Base-by-base conservation (phyloP, 2,797 vertebrate genomes). In the Kryptolebias ocellatus region DNA sequence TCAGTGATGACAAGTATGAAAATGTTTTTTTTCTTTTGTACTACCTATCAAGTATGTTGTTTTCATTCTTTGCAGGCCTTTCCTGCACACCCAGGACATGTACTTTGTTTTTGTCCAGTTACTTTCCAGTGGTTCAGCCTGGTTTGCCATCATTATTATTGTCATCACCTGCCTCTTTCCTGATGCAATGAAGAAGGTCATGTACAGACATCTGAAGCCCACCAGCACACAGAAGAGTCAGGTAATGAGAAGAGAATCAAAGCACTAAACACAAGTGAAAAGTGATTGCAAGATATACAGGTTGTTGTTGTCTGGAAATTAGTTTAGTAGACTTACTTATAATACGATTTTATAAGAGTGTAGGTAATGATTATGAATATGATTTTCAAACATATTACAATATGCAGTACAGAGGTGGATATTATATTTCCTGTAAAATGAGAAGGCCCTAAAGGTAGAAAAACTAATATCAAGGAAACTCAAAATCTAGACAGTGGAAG, bases 41-140 rank as follows among this genome's bases (percentile, higher is more conserved):
- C 0, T 17, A 24, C 52, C 4, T 79, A 74, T 80, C 29, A 6
- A 17, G 2, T 24, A 17, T 69, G 5, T 70, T 20, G 31, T 42
- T 52, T 50, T 20, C 16, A 0, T 16, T 52, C 51, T 58, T 76
- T 77, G 4, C 90, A 99, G 98, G 98, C 96, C 98, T 0, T 99
- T 99, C 93, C 94, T 97, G 79, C 94, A 96, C 83, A 96, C 96
- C 66, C 97, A 99, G 92, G 96, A 98, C 91, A 98, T 98, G 96
- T 99, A 99, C 91, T 98, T 96, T 66, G 96, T 99, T 67, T 99
- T 99, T 76, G 95, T 98, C 83, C 96, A 98, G 44, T 93, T 99
- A 76, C 90, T 99, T 49, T 98, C 98, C 89, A 98, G 97, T 75
- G 97, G 96, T 68, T 98, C 97, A 0, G 96, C 94, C 81, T 99